Evolutionary conservation across 2,888 invertebrate genomes (phyloP).

Genomic region (Euzophera pinguis): DNA sequence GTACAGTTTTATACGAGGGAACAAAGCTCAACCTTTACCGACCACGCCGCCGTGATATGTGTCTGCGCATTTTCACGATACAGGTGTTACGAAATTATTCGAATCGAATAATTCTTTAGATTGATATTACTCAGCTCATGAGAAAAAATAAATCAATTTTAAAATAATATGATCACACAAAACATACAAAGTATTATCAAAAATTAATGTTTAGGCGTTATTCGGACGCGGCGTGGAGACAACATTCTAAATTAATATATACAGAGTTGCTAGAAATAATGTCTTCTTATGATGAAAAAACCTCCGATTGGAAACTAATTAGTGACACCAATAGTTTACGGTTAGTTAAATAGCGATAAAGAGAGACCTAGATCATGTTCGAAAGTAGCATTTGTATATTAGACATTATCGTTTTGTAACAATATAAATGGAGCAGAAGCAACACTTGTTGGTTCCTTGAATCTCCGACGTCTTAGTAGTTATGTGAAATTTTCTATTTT

Average conservation of each 20-base stretch:
- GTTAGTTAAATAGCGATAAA: constrained; percentile 61
- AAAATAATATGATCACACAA: not conserved
- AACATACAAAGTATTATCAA: not conserved
- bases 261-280: constrained; percentile 37
- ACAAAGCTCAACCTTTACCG: constrained; percentile 44
- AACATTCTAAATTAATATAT: constrained; percentile 29
- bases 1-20: constrained; percentile 57
- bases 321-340: constrained; percentile 71
- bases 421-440: constrained; percentile 44
- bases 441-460: constrained; percentile 56
- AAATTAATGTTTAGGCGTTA: not conserved
- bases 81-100: not conserved
- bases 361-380: constrained; percentile 61
- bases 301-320: constrained; percentile 47
- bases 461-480: constrained; percentile 71
- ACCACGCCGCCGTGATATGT: not conserved
- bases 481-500: constrained; percentile 77
- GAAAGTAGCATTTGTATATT: constrained; percentile 72
- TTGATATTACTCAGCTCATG: not conserved
- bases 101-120: too few species aligned
- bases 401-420: constrained; percentile 65
- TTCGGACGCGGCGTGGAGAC: constrained; percentile 26
- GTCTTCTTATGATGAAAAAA: constrained; percentile 51
- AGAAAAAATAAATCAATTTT: not conserved
- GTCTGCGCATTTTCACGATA: not conserved